phyloP scores from a whole-genome alignment of 2,797 vertebrate genomes.

The Fringilla coelebs region DNA sequence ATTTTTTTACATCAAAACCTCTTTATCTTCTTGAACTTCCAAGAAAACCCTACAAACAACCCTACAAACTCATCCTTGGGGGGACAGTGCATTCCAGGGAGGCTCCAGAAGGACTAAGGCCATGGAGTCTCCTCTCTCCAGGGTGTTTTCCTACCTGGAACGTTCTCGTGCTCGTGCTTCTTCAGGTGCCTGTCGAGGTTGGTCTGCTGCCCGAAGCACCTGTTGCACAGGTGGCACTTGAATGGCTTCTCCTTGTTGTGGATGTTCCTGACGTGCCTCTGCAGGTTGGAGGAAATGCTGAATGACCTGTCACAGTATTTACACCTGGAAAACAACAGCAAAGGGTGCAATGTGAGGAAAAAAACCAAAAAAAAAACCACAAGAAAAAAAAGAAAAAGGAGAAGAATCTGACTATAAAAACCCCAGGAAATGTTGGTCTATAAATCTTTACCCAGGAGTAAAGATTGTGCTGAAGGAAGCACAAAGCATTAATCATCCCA shows the following conservation, averaged over 20 bases:
- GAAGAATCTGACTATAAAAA: constrained; percentile 3
- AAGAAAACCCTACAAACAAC: neutral
- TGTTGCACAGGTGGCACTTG: constrained; percentile 89
- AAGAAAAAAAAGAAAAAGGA: neutral
- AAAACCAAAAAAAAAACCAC: rapidly evolving
- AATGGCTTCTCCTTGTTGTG: constrained; percentile 94
- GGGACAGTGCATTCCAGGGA: rapidly evolving
- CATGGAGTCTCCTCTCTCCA: rapidly evolving
- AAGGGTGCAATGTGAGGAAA: neutral
- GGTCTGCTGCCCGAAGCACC: constrained; percentile 91
- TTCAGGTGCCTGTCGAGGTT: constrained; percentile 89
- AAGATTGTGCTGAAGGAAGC: neutral
- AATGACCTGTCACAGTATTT: constrained; percentile 93
- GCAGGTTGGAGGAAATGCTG: constrained; percentile 92
- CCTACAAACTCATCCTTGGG: neutral
- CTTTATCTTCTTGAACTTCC: neutral
- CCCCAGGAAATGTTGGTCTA: neutral
- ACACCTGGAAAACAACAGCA: constrained; percentile 77
- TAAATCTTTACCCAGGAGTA: constrained; percentile 32
- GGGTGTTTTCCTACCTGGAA: constrained; percentile 79
- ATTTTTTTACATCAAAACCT: neutral
- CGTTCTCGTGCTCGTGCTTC: constrained; percentile 90
- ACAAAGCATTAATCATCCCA: constrained; percentile 39
- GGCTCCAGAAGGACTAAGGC: neutral
- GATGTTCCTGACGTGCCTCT: constrained; percentile 89